Conservation (phyloP, 2,888 invertebrate genomes). For the Hyles lineata region DNA sequence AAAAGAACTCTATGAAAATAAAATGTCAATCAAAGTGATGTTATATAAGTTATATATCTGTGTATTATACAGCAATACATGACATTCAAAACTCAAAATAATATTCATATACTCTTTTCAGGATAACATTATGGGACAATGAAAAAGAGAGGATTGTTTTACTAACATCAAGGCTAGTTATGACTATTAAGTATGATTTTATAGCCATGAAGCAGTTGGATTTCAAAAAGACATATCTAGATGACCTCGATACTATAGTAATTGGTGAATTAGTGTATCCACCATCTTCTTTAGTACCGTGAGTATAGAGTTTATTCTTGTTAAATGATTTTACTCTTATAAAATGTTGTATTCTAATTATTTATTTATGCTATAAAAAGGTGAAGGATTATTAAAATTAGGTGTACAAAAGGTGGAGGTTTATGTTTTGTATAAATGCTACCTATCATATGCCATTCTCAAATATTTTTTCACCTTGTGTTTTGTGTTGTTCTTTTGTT, state of each 20-base stretch:
- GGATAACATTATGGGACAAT: slow-evolving; percentile 94
- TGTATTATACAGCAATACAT: too few species aligned
- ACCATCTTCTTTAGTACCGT: slow-evolving; percentile 92
- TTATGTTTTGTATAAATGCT: not conserved
- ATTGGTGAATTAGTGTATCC: slow-evolving; percentile 93
- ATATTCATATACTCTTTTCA: slow-evolving; percentile 61
- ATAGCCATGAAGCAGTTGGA: slow-evolving; percentile 91
- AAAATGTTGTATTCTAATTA: too few species aligned
- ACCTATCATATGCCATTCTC: too few species aligned
- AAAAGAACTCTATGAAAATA: too few species aligned
- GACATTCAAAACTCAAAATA: too few species aligned
- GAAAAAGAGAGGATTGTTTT: slow-evolving; percentile 92
- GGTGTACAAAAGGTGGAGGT: not conserved
- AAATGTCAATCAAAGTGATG: too few species aligned
- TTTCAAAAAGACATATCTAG: slow-evolving; percentile 88
- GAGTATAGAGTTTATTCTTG: slow-evolving; percentile 75
- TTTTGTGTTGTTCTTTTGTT: too few species aligned
- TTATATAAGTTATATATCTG: too few species aligned
- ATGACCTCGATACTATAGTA: slow-evolving; percentile 88
- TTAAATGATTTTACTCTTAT: not conserved
- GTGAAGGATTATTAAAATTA: too few species aligned
- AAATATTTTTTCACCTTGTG: too few species aligned
- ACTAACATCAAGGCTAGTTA: slow-evolving; percentile 89
- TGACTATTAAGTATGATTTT: slow-evolving; percentile 93
- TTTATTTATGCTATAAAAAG: too few species aligned